Conservation (phyloP, 2,888 invertebrate species). For the Scaptomyza polygonia region DNA sequence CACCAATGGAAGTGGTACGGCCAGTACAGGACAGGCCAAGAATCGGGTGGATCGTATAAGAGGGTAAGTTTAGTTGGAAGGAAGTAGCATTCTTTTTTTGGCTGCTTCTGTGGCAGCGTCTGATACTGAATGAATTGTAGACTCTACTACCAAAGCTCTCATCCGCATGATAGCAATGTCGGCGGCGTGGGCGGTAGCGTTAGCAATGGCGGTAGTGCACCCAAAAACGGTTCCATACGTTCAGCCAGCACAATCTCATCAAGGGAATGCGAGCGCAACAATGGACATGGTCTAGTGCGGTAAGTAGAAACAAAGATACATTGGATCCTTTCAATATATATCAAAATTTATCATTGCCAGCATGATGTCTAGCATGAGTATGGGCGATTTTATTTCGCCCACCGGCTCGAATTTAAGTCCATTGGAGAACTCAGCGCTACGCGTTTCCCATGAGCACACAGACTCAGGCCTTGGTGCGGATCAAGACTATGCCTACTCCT, state of each 20-base stretch:
- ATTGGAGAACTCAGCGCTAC: conserved; percentile 84
- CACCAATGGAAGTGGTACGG: conserved; percentile 80
- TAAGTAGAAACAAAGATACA: conserved; percentile 53
- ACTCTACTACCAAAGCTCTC: conserved; percentile 84
- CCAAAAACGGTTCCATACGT: conserved; percentile 86
- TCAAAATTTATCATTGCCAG: conserved; percentile 54
- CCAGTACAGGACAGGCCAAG: conserved; percentile 80
- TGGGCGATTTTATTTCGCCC: conserved; percentile 84
- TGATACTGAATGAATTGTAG: conserved; percentile 59
- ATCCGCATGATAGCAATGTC: conserved; percentile 81
- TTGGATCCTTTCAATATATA: background rate
- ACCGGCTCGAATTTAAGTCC: conserved; percentile 84
- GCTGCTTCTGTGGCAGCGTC: conserved; percentile 40
- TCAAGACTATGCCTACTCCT: conserved; percentile 90
- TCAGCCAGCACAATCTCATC: conserved; percentile 87
- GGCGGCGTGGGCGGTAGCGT: conserved; percentile 53
- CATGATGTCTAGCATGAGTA: conserved; percentile 85
- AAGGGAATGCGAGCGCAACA: conserved; percentile 86
- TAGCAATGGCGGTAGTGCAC: conserved; percentile 56
- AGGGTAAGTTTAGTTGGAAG: conserved; percentile 83
- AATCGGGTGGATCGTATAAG: conserved; percentile 84
- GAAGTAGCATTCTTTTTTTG: no score
- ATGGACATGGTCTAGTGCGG: conserved; percentile 84
- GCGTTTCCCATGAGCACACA: conserved; percentile 90
- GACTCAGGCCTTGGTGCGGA: conserved; percentile 91